Conservation (phyloP, 2,797 vertebrate species). For the Cuculus canorus region DNA sequence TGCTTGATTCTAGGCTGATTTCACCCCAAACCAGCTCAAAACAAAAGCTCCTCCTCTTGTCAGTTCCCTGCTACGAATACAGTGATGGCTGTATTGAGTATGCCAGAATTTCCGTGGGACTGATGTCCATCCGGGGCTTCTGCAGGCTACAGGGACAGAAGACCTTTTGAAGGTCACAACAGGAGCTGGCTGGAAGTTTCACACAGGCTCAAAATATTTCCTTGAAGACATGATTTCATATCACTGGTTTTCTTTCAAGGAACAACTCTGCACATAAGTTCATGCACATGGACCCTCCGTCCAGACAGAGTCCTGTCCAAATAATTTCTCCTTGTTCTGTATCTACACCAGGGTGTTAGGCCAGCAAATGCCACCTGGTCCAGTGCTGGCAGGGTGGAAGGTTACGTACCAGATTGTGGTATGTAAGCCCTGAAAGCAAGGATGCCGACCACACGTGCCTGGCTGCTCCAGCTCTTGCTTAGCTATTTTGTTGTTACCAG, state of each 20-base stretch:
- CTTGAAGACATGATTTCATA: not conserved
- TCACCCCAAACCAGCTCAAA: not conserved
- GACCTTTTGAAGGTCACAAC: not conserved
- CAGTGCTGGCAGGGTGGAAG: fast-evolving
- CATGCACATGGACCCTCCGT: fast-evolving
- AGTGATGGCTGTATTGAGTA: not conserved
- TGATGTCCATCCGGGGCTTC: not conserved
- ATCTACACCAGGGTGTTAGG: fast-evolving
- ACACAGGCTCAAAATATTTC: not conserved
- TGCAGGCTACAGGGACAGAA: not conserved
- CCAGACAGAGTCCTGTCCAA: not conserved
- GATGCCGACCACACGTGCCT: fast-evolving
- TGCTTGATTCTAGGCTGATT: not conserved
- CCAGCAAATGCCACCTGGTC: not conserved
- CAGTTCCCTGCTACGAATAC: not conserved
- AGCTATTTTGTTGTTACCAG: not conserved
- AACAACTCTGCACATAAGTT: not conserved
- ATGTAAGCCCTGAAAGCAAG: not conserved
- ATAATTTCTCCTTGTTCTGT: not conserved
- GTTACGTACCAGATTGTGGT: too few relatives aligned
- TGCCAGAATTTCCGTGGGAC: not conserved
- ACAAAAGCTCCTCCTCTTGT: not conserved
- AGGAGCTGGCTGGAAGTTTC: not conserved
- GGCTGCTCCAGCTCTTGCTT: not conserved
- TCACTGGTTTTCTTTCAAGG: not conserved